Evolutionary conservation across 1,140 invertebrate genomes (phyloP).

Genomic region (Drosophila micromelanica): DNA sequence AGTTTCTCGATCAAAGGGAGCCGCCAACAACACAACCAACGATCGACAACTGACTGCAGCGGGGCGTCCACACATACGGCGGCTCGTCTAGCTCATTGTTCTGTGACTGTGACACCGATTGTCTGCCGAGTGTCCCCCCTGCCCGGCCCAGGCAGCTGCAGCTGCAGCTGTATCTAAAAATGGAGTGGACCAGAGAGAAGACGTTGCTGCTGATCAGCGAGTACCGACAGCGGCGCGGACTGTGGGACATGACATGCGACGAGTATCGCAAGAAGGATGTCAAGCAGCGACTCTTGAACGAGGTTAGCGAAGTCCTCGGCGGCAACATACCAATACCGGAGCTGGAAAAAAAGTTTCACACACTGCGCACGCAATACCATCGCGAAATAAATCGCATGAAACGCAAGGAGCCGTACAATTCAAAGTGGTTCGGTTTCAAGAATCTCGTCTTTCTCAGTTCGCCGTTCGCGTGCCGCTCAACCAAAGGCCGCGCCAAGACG

Average conservation of each 20-base stretch:
- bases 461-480: slow-evolving; percentile 75
- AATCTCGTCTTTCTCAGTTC: slow-evolving; percentile 79
- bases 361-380: slow-evolving; percentile 80
- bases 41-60: slow-evolving; percentile 43
- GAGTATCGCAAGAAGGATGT: slow-evolving; percentile 83
- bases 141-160: slow-evolving; percentile 21
- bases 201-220: slow-evolving; percentile 76
- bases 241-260: slow-evolving; percentile 84
- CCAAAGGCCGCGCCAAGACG: slow-evolving; percentile 67
- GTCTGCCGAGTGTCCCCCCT: background rate
- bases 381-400: slow-evolving; percentile 84
- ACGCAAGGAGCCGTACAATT: slow-evolving; percentile 81
- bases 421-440: slow-evolving; percentile 84
- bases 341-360: slow-evolving; percentile 82
- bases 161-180: slow-evolving; percentile 68
- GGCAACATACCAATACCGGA: slow-evolving; percentile 76
- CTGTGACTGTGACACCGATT: slow-evolving; percentile 45
- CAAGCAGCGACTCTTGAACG: slow-evolving; percentile 72
- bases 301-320: slow-evolving; percentile 69
- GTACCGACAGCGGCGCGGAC: slow-evolving; percentile 74
- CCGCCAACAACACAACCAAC: slow-evolving; percentile 37
- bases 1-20: slow-evolving; percentile 39
- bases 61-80: slow-evolving; percentile 18
- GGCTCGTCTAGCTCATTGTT: slow-evolving; percentile 46
- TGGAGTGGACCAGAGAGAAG: slow-evolving; percentile 84